These are phyloP conservation scores for Drosophila macrothrix DNA, from an alignment of 2,888 invertebrate genomes.

Conservation along the genomic window DNA sequence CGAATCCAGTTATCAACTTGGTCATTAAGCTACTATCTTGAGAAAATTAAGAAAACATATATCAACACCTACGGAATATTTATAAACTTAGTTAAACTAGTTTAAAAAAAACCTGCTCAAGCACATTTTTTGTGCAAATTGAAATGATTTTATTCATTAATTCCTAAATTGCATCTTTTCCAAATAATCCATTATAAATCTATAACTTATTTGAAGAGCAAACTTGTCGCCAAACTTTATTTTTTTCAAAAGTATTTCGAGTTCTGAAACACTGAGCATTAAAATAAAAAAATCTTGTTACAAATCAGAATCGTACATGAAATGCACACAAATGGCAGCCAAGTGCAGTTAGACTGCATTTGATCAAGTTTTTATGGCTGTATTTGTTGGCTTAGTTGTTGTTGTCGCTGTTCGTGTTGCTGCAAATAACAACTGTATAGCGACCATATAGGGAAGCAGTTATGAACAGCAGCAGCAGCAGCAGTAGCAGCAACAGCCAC, in stretches of 20 bases:
- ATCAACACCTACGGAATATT: background rate
- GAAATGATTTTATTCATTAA: accelerated
- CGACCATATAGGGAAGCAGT: conserved; percentile 54
- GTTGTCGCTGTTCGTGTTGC: conserved; percentile 7
- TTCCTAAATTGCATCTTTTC: background rate
- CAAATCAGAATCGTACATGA: background rate
- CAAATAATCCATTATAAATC: background rate
- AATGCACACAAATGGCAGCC: conserved; percentile 8
- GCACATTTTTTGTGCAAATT: background rate
- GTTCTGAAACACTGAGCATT: background rate
- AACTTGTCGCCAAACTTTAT: background rate
- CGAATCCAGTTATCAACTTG: background rate
- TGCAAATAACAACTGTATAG: conserved; percentile 49
- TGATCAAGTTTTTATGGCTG: conserved; percentile 1
- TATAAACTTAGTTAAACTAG: background rate
- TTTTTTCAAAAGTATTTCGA: background rate
- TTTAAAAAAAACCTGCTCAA: background rate
- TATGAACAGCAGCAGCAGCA: conserved; percentile 49
- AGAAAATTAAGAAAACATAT: background rate
- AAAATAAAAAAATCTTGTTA: background rate
- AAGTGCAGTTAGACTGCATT: conserved; percentile 37
- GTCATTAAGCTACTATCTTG: background rate
- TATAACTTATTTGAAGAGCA: background rate
- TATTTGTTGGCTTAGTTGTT: background rate
- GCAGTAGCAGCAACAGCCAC: background rate